A percentile compares a stretch with the other conserved stretches of the same genome.
Conservation (phyloP, 2,113 vertebrate genomes). For the Etheostoma cragini region DNA sequence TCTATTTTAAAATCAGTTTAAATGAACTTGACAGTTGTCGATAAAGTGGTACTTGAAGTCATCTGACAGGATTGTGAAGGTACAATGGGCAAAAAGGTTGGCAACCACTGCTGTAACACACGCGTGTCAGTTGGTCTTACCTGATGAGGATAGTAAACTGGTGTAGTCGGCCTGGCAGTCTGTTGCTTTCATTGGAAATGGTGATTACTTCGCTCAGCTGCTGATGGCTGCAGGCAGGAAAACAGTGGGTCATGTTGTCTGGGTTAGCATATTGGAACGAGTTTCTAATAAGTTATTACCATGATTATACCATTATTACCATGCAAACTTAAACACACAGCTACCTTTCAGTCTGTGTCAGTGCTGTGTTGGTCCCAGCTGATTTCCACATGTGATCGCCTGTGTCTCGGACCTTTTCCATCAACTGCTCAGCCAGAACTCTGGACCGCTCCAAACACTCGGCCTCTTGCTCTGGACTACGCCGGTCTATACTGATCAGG, state of each 20-base stretch:
- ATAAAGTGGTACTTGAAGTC: no score
- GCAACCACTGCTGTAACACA: neutral
- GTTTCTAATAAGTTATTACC: neutral
- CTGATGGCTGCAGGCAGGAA: slow-evolving; percentile 55
- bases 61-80: no score
- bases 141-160: slow-evolving; percentile 90
- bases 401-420: slow-evolving; percentile 86
- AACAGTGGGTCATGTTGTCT: neutral
- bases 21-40: neutral
- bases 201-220: slow-evolving; percentile 46
- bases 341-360: slow-evolving; percentile 50
- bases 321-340: neutral
- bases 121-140: slow-evolving; percentile 69
- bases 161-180: slow-evolving; percentile 84
- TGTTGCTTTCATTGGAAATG: slow-evolving; percentile 69
- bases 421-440: slow-evolving; percentile 85
- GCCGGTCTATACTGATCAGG: slow-evolving; percentile 91
- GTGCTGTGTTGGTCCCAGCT: neutral
- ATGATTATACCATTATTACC: no score
- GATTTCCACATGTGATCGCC: slow-evolving; percentile 91
- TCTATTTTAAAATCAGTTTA: no score
- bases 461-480: slow-evolving; percentile 85
- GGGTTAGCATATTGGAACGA: neutral
- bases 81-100: neutral
- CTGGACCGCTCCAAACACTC: slow-evolving; percentile 85